A percentile compares a stretch with the other conserved stretches of the same genome.
These are phyloP conservation scores for Sylvilagus bachmani DNA, from an alignment of 2,113 vertebrate genomes.

Conservation along the genomic window DNA sequence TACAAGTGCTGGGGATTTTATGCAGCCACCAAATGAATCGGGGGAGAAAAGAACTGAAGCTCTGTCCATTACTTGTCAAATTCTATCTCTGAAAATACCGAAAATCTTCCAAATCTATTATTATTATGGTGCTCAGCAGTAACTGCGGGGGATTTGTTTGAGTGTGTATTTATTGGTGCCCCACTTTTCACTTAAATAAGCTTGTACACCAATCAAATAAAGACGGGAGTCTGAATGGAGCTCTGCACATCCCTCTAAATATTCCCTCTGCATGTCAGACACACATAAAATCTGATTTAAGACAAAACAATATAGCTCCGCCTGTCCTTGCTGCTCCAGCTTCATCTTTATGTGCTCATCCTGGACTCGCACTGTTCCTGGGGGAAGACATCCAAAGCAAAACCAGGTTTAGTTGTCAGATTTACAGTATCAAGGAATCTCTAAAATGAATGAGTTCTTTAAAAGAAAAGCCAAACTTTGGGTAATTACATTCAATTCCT, in stretches of 20 bases:
- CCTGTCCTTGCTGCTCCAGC: background rate
- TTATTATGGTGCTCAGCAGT: slow-evolving; percentile 52
- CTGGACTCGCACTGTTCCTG: slow-evolving; percentile 63
- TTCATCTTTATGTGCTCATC: slow-evolving; percentile 58
- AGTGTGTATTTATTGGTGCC: background rate
- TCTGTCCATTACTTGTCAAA: slow-evolving; percentile 86
- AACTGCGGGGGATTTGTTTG: background rate
- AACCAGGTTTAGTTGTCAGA: slow-evolving; percentile 79
- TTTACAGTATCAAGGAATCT: slow-evolving; percentile 79
- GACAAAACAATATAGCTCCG: slow-evolving; percentile 35
- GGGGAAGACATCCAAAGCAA: slow-evolving; percentile 75
- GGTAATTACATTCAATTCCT: slow-evolving; percentile 82
- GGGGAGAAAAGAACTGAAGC: slow-evolving; percentile 82
- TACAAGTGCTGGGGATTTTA: slow-evolving; percentile 86
- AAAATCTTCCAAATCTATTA: slow-evolving; percentile 84
- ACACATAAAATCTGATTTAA: slow-evolving; percentile 66
- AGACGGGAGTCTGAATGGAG: slow-evolving; percentile 15
- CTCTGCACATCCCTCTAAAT: slow-evolving; percentile 7
- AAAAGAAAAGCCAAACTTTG: slow-evolving; percentile 79
- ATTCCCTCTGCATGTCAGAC: background rate
- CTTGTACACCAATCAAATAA: background rate
- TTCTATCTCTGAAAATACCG: slow-evolving; percentile 86
- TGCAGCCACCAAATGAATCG: slow-evolving; percentile 90
- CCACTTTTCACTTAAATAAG: slow-evolving; percentile 5
- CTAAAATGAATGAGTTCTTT: slow-evolving; percentile 77